Percentiles rank a stretch among this genome's conserved stretches.
Conservation (phyloP, 1,140 invertebrate genomes). For the Drosophila oshimai region DNA sequence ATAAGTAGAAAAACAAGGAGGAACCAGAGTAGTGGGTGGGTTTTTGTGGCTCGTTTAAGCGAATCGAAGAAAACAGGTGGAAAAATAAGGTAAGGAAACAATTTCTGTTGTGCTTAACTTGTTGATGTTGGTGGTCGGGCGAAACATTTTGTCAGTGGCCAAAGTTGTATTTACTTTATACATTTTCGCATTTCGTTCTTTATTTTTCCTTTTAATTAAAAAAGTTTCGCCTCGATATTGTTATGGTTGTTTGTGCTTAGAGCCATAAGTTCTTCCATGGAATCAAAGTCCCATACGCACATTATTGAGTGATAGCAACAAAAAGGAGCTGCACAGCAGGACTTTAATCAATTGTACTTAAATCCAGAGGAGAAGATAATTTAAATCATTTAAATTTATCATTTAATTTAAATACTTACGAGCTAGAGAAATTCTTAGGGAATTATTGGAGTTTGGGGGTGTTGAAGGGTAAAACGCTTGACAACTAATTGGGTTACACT, state of each 20-base stretch:
- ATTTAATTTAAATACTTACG: no score
- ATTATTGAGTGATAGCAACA: neutral
- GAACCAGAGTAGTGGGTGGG: neutral
- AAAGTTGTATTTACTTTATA: constrained; percentile 41
- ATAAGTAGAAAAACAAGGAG: constrained; percentile 28
- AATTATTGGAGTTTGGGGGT: neutral
- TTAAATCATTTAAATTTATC: neutral
- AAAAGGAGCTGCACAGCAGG: neutral
- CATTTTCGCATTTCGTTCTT: constrained; percentile 1
- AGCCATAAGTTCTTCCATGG: constrained; percentile 6
- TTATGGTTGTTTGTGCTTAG: constrained; percentile 25
- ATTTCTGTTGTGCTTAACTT: constrained; percentile 30
- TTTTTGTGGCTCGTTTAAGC: neutral
- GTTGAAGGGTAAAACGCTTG: constrained; percentile 19
- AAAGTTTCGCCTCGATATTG: constrained; percentile 50
- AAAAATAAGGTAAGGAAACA: constrained; percentile 22
- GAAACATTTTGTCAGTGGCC: constrained; percentile 39
- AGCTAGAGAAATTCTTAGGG: neutral
- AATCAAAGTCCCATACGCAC: constrained; percentile 13
- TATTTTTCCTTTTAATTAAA: constrained; percentile 57
- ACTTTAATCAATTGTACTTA: neutral
- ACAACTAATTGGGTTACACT: constrained; percentile 63
- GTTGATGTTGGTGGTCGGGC: constrained; percentile 50
- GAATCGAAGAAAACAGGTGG: constrained; percentile 23
- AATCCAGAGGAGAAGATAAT: neutral